phyloP scores from a whole-genome alignment of 2,888 invertebrate species.

The Lithophane socia region DNA sequence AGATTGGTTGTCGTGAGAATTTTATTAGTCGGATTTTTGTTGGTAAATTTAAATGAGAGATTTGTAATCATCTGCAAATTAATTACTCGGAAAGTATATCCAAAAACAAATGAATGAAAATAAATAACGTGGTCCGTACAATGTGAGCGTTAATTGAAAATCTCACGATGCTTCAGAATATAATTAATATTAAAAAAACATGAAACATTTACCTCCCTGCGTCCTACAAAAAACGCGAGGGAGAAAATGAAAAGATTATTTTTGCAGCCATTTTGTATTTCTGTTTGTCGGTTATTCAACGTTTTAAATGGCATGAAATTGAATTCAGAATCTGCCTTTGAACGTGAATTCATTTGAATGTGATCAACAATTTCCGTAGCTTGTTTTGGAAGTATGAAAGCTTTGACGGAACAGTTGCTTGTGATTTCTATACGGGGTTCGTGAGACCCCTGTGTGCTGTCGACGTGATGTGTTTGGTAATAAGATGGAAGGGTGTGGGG shows the following conservation, averaged over 20 bases:
- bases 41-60: neutral
- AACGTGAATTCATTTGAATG: slow-evolving; percentile 41
- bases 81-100: neutral
- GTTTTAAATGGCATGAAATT: slow-evolving; percentile 48
- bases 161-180: slow-evolving; percentile 5
- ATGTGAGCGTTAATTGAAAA: slow-evolving; percentile 37
- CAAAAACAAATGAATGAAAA: slow-evolving; percentile 16
- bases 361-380: slow-evolving; percentile 26
- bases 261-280: slow-evolving; percentile 39
- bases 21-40: neutral
- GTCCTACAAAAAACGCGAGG: slow-evolving; percentile 31
- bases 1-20: slow-evolving; percentile 33
- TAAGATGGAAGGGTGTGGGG: neutral
- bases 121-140: slow-evolving; percentile 18
- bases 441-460: neutral
- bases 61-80: slow-evolving; percentile 7
- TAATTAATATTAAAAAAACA: slow-evolving; percentile 52
- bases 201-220: slow-evolving; percentile 28
- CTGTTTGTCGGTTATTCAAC: slow-evolving; percentile 46
- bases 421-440: slow-evolving; percentile 2
- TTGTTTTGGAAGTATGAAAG: slow-evolving; percentile 13
- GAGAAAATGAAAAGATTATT: slow-evolving; percentile 43
- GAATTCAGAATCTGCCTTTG: slow-evolving; percentile 45
- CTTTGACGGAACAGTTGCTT: slow-evolving; percentile 8
- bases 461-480: slow-evolving; percentile 21